Evolutionary conservation across 2,113 vertebrate species (phyloP).

Genomic region (Muntiacus reevesi): DNA sequence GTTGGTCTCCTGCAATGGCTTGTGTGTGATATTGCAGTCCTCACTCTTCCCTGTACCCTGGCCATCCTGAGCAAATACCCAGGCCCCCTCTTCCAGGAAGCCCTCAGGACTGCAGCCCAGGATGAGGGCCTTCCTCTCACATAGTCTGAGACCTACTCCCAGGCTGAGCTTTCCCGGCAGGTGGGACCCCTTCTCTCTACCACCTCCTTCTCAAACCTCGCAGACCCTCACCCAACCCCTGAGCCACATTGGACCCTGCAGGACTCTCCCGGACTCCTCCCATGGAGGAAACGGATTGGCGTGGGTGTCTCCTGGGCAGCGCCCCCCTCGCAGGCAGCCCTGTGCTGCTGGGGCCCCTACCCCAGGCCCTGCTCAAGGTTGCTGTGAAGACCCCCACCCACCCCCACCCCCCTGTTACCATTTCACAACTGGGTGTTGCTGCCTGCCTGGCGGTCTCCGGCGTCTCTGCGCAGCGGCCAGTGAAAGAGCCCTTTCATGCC

Average conservation of each 20-base stretch:
- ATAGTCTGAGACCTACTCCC: neutral
- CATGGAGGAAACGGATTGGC: fast-evolving
- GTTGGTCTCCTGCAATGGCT: neutral
- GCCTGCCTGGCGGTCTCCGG: neutral
- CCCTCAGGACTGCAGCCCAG: neutral
- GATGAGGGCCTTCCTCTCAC: neutral
- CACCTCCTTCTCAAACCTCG: neutral
- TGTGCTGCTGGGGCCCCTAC: neutral
- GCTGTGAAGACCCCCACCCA: neutral
- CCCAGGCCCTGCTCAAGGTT: neutral
- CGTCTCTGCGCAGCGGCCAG: neutral
- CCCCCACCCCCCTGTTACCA: neutral
- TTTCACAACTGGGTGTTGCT: neutral
- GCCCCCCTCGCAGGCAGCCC: neutral
- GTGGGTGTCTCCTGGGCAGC: neutral
- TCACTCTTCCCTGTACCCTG: neutral
- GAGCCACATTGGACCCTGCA: neutral
- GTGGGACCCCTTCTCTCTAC: neutral
- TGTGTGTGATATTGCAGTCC: fast-evolving
- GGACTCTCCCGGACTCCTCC: neutral
- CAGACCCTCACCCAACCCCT: neutral
- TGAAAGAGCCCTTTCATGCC: constrained; percentile 36
- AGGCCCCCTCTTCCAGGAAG: neutral
- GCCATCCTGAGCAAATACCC: neutral
- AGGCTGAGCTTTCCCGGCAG: neutral